A percentile compares a stretch with the other conserved stretches of the same genome.
These are phyloP conservation scores for Hexactinellida sp. DNA, from an alignment of 37 sponge, comb jelly and placozoan species.

Conservation along the genomic window DNA sequence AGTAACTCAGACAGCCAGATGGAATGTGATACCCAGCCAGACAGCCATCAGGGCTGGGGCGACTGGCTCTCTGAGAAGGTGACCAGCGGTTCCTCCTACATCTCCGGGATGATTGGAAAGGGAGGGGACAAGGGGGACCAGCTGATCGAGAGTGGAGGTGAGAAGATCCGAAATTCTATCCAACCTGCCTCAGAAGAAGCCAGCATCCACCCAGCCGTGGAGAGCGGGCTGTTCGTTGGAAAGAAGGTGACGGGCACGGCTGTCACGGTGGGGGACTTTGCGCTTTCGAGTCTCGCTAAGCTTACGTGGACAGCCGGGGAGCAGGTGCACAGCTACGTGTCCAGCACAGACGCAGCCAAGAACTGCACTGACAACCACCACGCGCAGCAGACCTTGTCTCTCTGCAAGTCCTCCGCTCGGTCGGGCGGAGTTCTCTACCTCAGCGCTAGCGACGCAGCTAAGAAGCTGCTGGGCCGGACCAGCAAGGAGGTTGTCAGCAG, in stretches of 20 bases:
- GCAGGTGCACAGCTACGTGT: background rate
- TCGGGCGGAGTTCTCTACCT: background rate
- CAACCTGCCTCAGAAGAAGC: background rate
- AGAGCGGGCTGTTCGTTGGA: background rate
- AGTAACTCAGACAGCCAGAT: background rate
- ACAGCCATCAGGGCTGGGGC: background rate
- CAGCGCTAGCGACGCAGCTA: slow-evolving; percentile 1
- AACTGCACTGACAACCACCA: background rate
- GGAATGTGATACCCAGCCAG: background rate
- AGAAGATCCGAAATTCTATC: background rate
- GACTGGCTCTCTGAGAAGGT: background rate
- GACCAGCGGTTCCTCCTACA: background rate
- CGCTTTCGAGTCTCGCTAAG: background rate
- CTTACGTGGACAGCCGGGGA: background rate
- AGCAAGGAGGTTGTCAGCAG: background rate
- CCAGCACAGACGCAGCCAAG: background rate
- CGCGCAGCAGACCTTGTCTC: background rate
- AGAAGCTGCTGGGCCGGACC: background rate
- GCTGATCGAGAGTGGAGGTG: background rate
- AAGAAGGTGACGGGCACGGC: background rate
- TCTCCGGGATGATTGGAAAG: background rate
- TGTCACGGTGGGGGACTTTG: background rate
- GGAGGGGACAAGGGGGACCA: background rate
- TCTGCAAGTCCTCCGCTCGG: background rate
- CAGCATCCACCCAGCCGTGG: background rate